Conservation (phyloP, 2,888 invertebrate genomes). For the Tachina grossa region DNA sequence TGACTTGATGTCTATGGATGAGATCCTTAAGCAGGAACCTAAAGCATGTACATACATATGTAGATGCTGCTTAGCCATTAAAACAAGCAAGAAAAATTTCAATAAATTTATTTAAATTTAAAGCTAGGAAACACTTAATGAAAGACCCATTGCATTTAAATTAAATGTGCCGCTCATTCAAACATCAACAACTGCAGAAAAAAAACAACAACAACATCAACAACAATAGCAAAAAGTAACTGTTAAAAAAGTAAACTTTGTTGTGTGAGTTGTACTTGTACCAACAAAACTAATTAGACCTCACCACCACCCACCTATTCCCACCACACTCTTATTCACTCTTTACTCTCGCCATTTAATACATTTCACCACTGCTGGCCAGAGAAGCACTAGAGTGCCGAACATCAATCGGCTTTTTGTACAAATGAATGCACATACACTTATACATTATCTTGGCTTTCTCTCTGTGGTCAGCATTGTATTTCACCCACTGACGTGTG, state of each 20-base stretch:
- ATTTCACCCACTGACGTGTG: neutral
- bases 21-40: no score
- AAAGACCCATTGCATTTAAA: constrained; percentile 25
- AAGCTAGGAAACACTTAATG: neutral
- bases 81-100: no score
- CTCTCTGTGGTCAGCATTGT: no score
- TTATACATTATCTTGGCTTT: no score
- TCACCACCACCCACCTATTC: neutral
- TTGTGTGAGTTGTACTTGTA: neutral
- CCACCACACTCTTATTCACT: neutral
- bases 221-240: neutral
- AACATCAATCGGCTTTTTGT: no score
- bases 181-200: constrained; percentile 16
- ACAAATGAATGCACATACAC: no score
- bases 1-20: no score
- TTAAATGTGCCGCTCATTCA: constrained; percentile 45
- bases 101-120: neutral
- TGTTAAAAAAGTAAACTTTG: neutral
- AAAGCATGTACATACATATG: no score
- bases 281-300: constrained; percentile 21
- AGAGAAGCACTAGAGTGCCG: no score
- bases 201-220: neutral
- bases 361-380: no score
- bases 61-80: no score
- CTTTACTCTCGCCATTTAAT: neutral